Percentiles rank a stretch among this genome's conserved stretches.
These are phyloP conservation scores for Xestoiulus laeticollis DNA, from an alignment of 2,888 invertebrate genomes.

Conservation along the genomic window DNA sequence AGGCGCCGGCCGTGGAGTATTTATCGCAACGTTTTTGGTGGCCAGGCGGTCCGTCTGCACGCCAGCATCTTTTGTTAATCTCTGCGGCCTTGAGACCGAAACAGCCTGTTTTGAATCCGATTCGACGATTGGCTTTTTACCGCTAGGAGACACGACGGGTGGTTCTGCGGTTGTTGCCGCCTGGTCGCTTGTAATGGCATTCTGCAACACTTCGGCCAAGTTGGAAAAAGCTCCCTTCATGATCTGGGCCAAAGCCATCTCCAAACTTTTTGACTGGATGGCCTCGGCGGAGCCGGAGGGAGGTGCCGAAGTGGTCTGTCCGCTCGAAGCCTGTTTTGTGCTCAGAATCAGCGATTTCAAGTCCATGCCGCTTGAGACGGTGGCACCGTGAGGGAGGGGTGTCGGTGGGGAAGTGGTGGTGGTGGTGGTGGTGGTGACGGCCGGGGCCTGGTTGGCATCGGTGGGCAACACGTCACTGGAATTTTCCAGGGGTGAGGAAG, in stretches of 20 bases:
- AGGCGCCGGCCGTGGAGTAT: conserved; percentile 55
- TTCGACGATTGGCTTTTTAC: not conserved
- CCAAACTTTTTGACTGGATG: conserved; percentile 27
- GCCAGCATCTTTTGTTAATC: conserved; percentile 50
- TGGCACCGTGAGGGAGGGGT: not conserved
- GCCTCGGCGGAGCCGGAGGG: not conserved
- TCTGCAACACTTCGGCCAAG: conserved; percentile 52
- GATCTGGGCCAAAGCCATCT: conserved; percentile 52
- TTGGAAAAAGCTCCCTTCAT: conserved; percentile 54
- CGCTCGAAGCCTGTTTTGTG: too few relatives aligned
- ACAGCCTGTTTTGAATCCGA: not conserved
- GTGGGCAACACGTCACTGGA: not conserved
- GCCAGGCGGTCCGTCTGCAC: conserved; percentile 53
- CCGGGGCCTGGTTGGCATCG: not conserved
- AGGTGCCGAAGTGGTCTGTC: not conserved
- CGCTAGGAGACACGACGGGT: not conserved
- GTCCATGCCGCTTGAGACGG: not conserved
- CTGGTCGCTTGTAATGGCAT: not conserved
- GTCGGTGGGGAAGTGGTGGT: not conserved
- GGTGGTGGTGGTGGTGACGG: too few relatives aligned
- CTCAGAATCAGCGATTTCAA: not conserved
- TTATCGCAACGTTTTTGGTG: conserved; percentile 55
- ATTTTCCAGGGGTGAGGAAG: not conserved
- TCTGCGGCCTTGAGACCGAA: not conserved
- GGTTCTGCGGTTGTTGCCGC: not conserved